phyloP scores from a whole-genome alignment of 2,888 invertebrate species.

The Drosophila affinis region DNA sequence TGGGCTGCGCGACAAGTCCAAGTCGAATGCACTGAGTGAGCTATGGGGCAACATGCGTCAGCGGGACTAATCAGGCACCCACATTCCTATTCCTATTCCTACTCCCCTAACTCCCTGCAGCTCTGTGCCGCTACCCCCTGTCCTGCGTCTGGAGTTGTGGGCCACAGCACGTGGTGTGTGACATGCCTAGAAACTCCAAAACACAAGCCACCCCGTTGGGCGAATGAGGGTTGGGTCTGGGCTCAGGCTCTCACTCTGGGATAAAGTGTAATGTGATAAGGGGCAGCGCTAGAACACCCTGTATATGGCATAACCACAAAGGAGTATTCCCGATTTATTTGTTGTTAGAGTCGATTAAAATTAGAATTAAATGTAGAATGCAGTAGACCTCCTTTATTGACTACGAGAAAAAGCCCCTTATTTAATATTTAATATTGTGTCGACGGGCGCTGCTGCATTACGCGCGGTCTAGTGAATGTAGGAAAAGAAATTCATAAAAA shows the following conservation, averaged over 20 bases:
- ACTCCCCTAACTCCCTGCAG: neutral
- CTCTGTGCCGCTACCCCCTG: neutral
- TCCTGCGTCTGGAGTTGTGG: slow-evolving; percentile 45
- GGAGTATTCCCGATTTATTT: too few species aligned
- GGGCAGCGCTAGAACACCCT: slow-evolving; percentile 7
- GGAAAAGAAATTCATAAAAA: too few species aligned
- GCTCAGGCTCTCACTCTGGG: slow-evolving; percentile 15
- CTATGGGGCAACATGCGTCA: slow-evolving; percentile 51
- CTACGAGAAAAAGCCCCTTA: too few species aligned
- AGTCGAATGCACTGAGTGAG: slow-evolving; percentile 49
- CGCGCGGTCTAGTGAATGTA: too few species aligned
- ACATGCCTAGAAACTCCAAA: slow-evolving; percentile 57
- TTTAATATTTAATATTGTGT: too few species aligned
- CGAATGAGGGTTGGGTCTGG: slow-evolving; percentile 23
- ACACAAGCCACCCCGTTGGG: slow-evolving; percentile 69
- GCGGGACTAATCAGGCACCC: slow-evolving; percentile 65
- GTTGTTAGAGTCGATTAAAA: too few species aligned
- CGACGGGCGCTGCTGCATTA: too few species aligned
- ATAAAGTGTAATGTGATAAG: slow-evolving; percentile 60
- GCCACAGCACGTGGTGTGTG: slow-evolving; percentile 69
- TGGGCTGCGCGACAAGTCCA: slow-evolving; percentile 31
- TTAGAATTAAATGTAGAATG: too few species aligned
- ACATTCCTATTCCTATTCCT: slow-evolving; percentile 42
- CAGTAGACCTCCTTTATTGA: too few species aligned
- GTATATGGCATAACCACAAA: neutral